These are phyloP conservation scores for Mobula hypostoma DNA, from an alignment of 2,113 vertebrate genomes.

Conservation along the genomic window DNA sequence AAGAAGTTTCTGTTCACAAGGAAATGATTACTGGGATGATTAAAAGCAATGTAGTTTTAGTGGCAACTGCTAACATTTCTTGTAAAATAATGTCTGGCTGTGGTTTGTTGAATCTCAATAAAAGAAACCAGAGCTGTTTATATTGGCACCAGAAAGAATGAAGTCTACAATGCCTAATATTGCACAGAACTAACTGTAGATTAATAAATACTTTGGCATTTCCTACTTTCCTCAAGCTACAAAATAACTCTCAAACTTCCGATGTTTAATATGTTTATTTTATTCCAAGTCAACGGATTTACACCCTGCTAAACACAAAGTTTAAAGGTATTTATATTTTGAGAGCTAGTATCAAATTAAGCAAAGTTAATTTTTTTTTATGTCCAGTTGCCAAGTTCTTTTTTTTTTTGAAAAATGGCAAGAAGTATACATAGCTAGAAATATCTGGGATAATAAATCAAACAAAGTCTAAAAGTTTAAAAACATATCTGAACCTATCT, in stretches of 20 bases:
- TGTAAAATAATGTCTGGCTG: neutral
- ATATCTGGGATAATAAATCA: neutral
- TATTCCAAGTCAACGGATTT: neutral
- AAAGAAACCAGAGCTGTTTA: neutral
- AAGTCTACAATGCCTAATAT: neutral
- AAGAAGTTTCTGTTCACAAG: neutral
- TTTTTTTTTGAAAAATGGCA: neutral
- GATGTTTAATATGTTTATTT: neutral
- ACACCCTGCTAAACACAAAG: neutral
- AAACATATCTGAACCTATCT: neutral
- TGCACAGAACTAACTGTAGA: neutral
- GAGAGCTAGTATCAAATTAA: neutral
- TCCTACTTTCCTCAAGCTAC: neutral
- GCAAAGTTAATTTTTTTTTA: neutral
- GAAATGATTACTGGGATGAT: neutral
- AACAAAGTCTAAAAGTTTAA: neutral
- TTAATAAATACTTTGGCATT: neutral
- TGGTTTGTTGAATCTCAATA: neutral
- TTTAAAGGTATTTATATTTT: neutral
- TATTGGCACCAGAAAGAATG: conserved; percentile 14
- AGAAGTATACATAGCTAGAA: neutral
- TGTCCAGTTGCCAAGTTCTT: neutral
- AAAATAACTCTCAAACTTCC: neutral
- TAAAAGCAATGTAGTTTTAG: neutral
- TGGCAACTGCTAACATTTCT: neutral